Percentiles rank a stretch among this genome's conserved stretches.
Conservation (phyloP, 1,140 invertebrate species). For the Dinoponera quadriceps region DNA sequence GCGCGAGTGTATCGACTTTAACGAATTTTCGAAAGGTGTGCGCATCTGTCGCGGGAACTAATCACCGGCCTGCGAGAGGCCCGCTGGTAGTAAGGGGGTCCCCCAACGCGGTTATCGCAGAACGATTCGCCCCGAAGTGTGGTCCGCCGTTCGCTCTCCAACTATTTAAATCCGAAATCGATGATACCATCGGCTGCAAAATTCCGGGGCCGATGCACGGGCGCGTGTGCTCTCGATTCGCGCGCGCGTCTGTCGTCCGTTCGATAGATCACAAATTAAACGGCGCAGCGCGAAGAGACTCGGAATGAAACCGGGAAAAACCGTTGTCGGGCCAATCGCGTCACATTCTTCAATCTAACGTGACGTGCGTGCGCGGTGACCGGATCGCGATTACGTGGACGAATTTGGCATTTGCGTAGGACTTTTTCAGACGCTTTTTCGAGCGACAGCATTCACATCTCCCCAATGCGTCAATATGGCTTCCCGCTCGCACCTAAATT, state of each 20-base stretch:
- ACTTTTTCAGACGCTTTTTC: not conserved
- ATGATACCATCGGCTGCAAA: not conserved
- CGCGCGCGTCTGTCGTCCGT: not conserved
- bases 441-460: not conserved
- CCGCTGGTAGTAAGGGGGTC: not conserved
- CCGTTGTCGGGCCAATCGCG: not conserved
- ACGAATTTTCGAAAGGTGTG: conserved; percentile 59
- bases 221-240: not conserved
- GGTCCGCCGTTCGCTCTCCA: not conserved
- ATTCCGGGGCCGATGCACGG: not conserved
- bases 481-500: not conserved
- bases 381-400: not conserved
- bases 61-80: conserved; percentile 13
- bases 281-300: not conserved
- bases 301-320: not conserved
- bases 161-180: conserved; percentile 28
- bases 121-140: not conserved
- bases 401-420: conserved; percentile 2
- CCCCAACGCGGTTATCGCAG: not conserved
- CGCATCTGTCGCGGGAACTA: conserved; percentile 62
- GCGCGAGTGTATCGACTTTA: conserved; percentile 41
- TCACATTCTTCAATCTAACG: not conserved
- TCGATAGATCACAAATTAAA: conserved; percentile 9
- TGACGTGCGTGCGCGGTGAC: not conserved
- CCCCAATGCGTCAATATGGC: not conserved